Evolutionary conservation across 1,140 invertebrate species (phyloP).

Genomic region (Lordiphosa stackelbergi): DNA sequence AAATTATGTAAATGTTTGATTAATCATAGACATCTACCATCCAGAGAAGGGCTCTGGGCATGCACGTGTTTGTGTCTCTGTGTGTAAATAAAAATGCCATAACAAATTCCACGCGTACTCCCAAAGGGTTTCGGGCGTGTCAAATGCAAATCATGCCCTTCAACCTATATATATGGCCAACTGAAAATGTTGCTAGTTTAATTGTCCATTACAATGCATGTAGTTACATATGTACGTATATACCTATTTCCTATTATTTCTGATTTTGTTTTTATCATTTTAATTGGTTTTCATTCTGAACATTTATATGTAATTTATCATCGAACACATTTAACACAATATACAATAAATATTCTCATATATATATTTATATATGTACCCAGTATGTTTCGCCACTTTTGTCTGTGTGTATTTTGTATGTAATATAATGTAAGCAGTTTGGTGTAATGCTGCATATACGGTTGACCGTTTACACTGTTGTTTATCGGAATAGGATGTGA

Average conservation of each 20-base stretch:
- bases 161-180: slow-evolving; percentile 12
- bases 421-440: slow-evolving; percentile 35
- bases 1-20: slow-evolving; percentile 10
- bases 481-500: too few relatives aligned
- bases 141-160: slow-evolving; percentile 42
- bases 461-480: slow-evolving; percentile 5
- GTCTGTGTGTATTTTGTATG: slow-evolving; percentile 8
- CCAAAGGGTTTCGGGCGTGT: slow-evolving; percentile 31
- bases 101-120: slow-evolving; percentile 36
- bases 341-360: slow-evolving; percentile 27
- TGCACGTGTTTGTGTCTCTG: slow-evolving; percentile 15
- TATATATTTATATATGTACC: slow-evolving; percentile 19
- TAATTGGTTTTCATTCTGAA: slow-evolving; percentile 64
- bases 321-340: slow-evolving; percentile 55
- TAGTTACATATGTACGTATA: slow-evolving; percentile 18
- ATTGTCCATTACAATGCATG: slow-evolving; percentile 45
- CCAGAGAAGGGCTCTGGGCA: too few relatives aligned
- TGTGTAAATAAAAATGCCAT: slow-evolving; percentile 30
- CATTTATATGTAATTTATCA: slow-evolving; percentile 65
- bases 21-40: slow-evolving; percentile 12
- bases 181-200: slow-evolving; percentile 33
- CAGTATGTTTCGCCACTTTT: slow-evolving; percentile 7
- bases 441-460: slow-evolving; percentile 33
- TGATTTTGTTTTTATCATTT: slow-evolving; percentile 44
- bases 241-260: slow-evolving; percentile 22